Evolutionary conservation across 37 sponge, comb jelly and placozoan genomes (phyloP).

Genomic region (Beroe forskalii): DNA sequence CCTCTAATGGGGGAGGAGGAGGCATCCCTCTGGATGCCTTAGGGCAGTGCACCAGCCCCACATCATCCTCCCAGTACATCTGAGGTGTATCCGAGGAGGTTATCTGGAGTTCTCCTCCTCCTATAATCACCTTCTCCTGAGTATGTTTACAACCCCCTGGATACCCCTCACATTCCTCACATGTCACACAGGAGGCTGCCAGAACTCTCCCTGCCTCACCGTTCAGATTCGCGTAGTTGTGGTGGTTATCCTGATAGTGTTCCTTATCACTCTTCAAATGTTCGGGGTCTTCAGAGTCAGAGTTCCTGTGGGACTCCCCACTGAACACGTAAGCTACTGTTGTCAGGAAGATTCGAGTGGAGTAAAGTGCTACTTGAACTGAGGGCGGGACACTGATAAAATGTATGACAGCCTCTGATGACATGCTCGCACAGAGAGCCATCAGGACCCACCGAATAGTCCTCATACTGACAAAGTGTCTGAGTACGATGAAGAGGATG

Average conservation of each 20-base stretch:
- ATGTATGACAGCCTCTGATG: neutral
- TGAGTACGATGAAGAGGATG: neutral
- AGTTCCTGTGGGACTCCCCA: neutral
- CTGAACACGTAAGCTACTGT: neutral
- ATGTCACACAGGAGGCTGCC: neutral
- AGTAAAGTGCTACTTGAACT: conserved; percentile 7
- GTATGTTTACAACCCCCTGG: neutral
- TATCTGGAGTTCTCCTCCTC: neutral
- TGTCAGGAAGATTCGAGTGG: neutral
- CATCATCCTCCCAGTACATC: neutral
- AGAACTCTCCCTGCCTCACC: neutral
- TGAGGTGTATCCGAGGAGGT: neutral
- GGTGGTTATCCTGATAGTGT: neutral
- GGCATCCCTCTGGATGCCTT: neutral
- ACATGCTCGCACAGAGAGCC: neutral
- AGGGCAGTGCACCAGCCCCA: neutral
- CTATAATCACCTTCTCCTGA: neutral
- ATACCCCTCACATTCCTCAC: neutral
- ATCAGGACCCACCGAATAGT: conserved; percentile 5
- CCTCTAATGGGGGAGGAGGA: neutral
- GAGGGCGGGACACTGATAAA: neutral
- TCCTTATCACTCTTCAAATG: neutral
- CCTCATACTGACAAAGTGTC: neutral
- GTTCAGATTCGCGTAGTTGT: neutral
- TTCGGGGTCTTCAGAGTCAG: neutral